Base-by-base conservation (phyloP, 2,888 invertebrate genomes). In the Eumacrocentrus americanus region DNA sequence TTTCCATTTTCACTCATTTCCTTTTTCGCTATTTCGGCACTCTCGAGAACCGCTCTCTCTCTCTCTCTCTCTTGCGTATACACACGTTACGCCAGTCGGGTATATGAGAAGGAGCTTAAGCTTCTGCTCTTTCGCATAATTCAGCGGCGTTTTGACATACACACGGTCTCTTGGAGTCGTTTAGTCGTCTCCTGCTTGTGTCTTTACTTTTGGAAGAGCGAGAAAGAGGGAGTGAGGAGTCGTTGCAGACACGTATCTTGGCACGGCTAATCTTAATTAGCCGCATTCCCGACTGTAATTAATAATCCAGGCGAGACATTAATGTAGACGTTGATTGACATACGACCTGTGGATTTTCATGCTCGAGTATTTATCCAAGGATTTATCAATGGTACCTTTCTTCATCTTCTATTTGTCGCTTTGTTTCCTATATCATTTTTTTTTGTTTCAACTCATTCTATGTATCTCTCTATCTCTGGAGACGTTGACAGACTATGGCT, bases 241-340 rank as follows among this genome's bases (percentile, higher is more conserved):
- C 35, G 35, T 34, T 50, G 34, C 18, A 16, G 35, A 50, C 50
- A 50, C 50, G 50, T 34, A 20, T 37, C 37, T 52, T 52, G 51
- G 34, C 58, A 46, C 46, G 25, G 58, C 52, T 52, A 52, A 58
- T 58, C 58, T 58, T 53, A 58, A 58, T 58, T 58, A 58, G 37
- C 29, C 46, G 38, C 52, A 34, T 47, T 44, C 58, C 22, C 34
- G 25, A 34, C 37, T 58, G 25, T 37, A 58, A 58, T 58, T 58
- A 58, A 52, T 58, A 46, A 58, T 46, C 35, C 51, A 55, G 12
- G 4, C 44, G 11, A 34, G 44, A 44, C 46, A 35, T 55, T 34
- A 44, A 12, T 9, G 29, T 9, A 38, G 51, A 52, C 51, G 51
- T 52, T 52, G 51, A 52, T 52, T 52, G 51, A 52, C 51, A 35